Conservation (phyloP, 2,113 vertebrate species). For the Oreochromis niloticus region DNA sequence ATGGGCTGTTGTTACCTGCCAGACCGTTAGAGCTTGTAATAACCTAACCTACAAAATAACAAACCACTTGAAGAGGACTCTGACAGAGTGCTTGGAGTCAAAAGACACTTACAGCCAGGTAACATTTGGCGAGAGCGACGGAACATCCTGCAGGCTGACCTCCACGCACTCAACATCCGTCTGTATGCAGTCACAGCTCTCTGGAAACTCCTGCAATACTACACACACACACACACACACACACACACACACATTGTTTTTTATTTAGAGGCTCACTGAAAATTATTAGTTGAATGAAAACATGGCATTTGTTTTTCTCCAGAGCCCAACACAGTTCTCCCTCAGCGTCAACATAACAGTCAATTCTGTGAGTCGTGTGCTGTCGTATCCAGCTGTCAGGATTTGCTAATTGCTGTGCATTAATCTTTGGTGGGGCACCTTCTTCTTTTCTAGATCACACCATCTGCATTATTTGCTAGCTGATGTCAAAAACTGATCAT, state of each 20-base stretch:
- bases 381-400: background rate
- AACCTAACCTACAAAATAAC: background rate
- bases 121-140: constrained; percentile 65
- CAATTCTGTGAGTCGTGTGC: background rate
- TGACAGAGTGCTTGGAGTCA: background rate
- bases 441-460: background rate
- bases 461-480: background rate
- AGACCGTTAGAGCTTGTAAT: background rate
- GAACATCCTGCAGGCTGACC: constrained; percentile 60
- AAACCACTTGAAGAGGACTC: background rate
- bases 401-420: background rate
- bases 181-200: constrained; percentile 60
- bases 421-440: background rate
- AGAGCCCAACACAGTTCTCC: background rate
- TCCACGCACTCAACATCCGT: constrained; percentile 67
- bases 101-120: constrained; percentile 72
- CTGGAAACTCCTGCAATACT: constrained; percentile 68
- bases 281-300: background rate
- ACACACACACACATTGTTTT: background rate
- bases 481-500: background rate
- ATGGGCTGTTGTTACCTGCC: background rate
- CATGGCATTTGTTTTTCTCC: background rate
- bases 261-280: background rate
- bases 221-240: background rate
- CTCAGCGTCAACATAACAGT: background rate